phyloP scores from a whole-genome alignment of 2,888 invertebrate species.

The Creontiades dilutus region DNA sequence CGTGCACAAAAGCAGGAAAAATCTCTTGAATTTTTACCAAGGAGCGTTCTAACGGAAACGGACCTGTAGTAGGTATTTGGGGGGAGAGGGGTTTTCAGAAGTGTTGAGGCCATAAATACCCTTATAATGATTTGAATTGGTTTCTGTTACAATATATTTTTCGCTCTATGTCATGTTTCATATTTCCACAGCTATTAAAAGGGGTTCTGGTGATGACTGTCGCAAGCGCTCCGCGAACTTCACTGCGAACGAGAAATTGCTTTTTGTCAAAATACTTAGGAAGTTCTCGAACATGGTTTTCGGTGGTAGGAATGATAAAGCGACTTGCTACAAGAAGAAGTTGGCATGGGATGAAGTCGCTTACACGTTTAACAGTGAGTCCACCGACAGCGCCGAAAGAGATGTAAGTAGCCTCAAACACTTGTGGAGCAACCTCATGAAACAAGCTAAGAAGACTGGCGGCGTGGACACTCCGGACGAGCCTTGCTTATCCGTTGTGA shows the following conservation, averaged over 20 bases:
- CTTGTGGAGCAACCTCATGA: not conserved
- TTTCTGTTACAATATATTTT: too few relatives aligned
- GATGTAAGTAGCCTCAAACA: slow-evolving; percentile 6
- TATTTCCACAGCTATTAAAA: not conserved
- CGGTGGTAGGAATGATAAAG: too few relatives aligned
- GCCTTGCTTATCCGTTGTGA: not conserved
- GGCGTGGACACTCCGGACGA: not conserved
- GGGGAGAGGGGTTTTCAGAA: too few relatives aligned
- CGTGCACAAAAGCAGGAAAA: too few relatives aligned
- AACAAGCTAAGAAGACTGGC: not conserved
- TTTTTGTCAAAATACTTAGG: not conserved
- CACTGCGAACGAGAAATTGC: not conserved
- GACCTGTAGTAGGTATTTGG: too few relatives aligned
- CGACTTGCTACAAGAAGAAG: not conserved
- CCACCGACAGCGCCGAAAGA: not conserved
- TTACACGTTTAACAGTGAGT: not conserved
- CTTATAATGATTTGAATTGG: too few relatives aligned
- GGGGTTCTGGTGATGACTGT: not conserved
- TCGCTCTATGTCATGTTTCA: too few relatives aligned
- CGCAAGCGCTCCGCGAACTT: not conserved
- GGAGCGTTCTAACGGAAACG: too few relatives aligned
- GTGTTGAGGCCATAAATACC: too few relatives aligned
- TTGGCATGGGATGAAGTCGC: not conserved
- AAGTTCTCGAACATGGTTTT: not conserved
- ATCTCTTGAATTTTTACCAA: too few relatives aligned